Evolutionary conservation across 2,797 vertebrate species (phyloP), one percentile per base, ranked within the genome.

Genomic region (Sebastes oblongus): DNA sequence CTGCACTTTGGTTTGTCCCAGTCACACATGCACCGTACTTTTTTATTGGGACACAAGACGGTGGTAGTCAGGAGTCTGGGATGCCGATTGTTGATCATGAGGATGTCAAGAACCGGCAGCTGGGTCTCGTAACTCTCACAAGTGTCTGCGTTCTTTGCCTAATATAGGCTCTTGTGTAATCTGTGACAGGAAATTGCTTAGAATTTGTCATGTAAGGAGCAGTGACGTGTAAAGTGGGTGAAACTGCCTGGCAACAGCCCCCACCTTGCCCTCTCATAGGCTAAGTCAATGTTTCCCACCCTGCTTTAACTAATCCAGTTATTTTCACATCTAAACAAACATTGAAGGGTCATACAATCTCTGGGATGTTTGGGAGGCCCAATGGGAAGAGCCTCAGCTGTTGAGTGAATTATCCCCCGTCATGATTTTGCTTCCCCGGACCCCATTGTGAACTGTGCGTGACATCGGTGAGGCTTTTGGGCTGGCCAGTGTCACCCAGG

Each of bases 191-290:
- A 67, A 52, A n/a, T 27, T 65, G 34, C 16, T 66, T 55, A 7
- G 12, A 54, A 56, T 67, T 59, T 32, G 5, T 74, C 10, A 20
- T 4, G 3, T 32, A 27, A 59, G 55, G n/a, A 2, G 20, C 25
- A 46, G 64, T 54, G 5, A 64, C 66, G 22, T 52, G 18, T 60
- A 11, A 56, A 76, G 77, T 78, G 81, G 80, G 54, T 18, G 5
- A 69, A 77, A 29, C 84, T 84, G 78, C 86, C 80, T 62, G 29
- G 86, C 82, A 91, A 92, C 91, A 81, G 69, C 66, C 75, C 42
- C 70, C 75, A 10, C 56, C 78, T 55, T 42, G 6, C 16, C 52
- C 8, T 65, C 30, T 73, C 70, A 85, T 84, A 68, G 81, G 83
- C 74, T 74, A 34, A 65, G 8, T 56, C 62, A 58, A 12, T 50